Evolutionary conservation across 2,888 invertebrate genomes (phyloP).

Genomic region (Eucera pruinosa): DNA sequence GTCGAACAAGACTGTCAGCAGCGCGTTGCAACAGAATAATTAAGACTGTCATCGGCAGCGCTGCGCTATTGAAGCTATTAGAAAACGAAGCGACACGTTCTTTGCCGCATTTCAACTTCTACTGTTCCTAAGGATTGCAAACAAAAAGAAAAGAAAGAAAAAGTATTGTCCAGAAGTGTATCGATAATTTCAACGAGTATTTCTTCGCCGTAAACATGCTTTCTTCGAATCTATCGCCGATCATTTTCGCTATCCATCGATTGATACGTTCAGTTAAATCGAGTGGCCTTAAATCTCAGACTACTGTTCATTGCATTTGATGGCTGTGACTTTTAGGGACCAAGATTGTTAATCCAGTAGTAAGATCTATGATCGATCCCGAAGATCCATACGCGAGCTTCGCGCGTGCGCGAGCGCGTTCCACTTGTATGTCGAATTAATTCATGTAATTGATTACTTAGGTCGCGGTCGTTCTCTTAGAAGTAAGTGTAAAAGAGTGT

Average conservation of each 20-base stretch:
- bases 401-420: conserved; percentile 22
- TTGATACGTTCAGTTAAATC: conserved; percentile 56
- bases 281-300: conserved; percentile 75
- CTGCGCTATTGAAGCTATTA: conserved; percentile 1
- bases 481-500: conserved; percentile 17
- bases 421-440: conserved; percentile 15
- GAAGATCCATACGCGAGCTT: conserved; percentile 20
- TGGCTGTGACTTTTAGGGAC: conserved; percentile 84
- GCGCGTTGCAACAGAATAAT: not conserved
- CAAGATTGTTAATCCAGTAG: conserved; percentile 75
- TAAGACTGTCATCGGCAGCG: conserved; percentile 31
- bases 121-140: conserved; percentile 48
- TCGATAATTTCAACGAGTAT: conserved; percentile 20
- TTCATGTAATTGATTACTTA: conserved; percentile 21
- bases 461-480: conserved; percentile 23
- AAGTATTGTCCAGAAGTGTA: conserved; percentile 11
- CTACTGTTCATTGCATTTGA: conserved; percentile 82
- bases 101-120: conserved; percentile 21
- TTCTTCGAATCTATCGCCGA: conserved; percentile 6
- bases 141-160: too few species aligned
- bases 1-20: conserved; percentile 38
- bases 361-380: conserved; percentile 24
- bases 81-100: not conserved
- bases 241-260: conserved; percentile 21
- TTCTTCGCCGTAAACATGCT: conserved; percentile 5